Evolutionary conservation across 2,797 vertebrate species (phyloP).

Genomic region (Macropodus opercularis): DNA sequence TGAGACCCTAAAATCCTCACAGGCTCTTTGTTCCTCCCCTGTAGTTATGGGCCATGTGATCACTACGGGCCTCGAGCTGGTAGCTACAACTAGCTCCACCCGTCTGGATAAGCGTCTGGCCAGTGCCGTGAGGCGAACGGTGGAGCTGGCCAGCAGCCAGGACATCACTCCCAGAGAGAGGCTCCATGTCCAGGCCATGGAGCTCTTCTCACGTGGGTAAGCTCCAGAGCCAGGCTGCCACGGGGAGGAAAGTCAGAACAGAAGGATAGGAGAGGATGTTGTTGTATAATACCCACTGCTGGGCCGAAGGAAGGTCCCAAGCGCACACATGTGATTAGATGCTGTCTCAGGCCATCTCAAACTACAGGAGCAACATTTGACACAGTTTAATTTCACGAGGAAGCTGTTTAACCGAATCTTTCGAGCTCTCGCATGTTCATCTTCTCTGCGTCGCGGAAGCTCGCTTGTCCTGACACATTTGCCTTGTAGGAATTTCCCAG

Average conservation of each 20-base stretch:
- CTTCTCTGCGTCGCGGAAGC: too few relatives aligned
- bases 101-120: constrained; percentile 82
- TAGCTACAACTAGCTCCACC: constrained; percentile 81
- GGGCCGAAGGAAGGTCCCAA: neutral
- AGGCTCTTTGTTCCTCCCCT: constrained; percentile 14
- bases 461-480: too few relatives aligned
- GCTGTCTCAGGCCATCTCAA: neutral
- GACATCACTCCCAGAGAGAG: constrained; percentile 85
- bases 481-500: constrained; percentile 82
- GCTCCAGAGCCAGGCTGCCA: constrained; percentile 63
- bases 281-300: neutral
- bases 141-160: constrained; percentile 82
- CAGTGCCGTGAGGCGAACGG: constrained; percentile 77
- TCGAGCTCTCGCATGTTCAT: too few relatives aligned
- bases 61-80: constrained; percentile 85
- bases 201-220: constrained; percentile 90
- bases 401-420: too few relatives aligned
- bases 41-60: constrained; percentile 93
- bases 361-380: neutral
- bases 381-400: neutral
- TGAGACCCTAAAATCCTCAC: too few relatives aligned
- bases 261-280: neutral
- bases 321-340: neutral
- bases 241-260: constrained; percentile 64
- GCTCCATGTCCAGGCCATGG: constrained; percentile 87